A percentile compares a stretch with the other conserved stretches of the same genome.
Evolutionary conservation across 1,140 invertebrate genomes (phyloP).

Genomic region (Heliothis virescens): DNA sequence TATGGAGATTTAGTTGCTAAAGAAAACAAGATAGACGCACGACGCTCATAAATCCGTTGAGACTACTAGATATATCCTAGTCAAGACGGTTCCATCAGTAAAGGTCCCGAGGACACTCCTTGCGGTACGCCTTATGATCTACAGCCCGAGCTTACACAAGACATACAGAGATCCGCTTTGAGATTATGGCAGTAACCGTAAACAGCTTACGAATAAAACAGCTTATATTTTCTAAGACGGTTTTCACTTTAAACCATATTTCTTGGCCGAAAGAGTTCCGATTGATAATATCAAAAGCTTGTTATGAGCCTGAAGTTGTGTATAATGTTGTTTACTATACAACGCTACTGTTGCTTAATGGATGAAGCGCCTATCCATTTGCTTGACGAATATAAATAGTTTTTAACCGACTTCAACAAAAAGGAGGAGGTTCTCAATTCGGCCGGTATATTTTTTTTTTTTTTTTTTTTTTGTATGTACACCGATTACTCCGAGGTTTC

Average conservation of each 20-base stretch:
- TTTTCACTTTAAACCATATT: slow-evolving; percentile 47
- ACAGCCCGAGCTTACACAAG: slow-evolving; percentile 35
- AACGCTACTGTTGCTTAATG: slow-evolving; percentile 70
- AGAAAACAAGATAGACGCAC: not conserved
- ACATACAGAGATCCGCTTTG: slow-evolving; percentile 56
- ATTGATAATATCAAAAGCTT: slow-evolving; percentile 53
- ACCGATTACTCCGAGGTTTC: too few species aligned
- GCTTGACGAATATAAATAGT: slow-evolving; percentile 66
- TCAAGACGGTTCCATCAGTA: slow-evolving; percentile 41
- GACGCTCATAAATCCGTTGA: slow-evolving; percentile 9
- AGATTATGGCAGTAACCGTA: slow-evolving; percentile 53
- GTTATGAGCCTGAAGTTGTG: slow-evolving; percentile 50
- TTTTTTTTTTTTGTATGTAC: too few species aligned
- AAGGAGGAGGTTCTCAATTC: too few species aligned
- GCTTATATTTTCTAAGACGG: not conserved
- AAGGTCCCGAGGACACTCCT: slow-evolving; percentile 51
- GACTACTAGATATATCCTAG: slow-evolving; percentile 19
- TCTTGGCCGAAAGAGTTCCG: slow-evolving; percentile 40
- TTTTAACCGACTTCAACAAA: too few species aligned
- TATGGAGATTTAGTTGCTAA: not conserved
- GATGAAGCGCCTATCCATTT: slow-evolving; percentile 61
- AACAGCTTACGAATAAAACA: slow-evolving; percentile 25
- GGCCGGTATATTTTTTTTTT: too few species aligned
- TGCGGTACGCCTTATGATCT: slow-evolving; percentile 59
- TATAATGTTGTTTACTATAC: slow-evolving; percentile 60